phyloP scores from a whole-genome alignment of 2,113 vertebrate genomes.

The Formicarius rufipectus region DNA sequence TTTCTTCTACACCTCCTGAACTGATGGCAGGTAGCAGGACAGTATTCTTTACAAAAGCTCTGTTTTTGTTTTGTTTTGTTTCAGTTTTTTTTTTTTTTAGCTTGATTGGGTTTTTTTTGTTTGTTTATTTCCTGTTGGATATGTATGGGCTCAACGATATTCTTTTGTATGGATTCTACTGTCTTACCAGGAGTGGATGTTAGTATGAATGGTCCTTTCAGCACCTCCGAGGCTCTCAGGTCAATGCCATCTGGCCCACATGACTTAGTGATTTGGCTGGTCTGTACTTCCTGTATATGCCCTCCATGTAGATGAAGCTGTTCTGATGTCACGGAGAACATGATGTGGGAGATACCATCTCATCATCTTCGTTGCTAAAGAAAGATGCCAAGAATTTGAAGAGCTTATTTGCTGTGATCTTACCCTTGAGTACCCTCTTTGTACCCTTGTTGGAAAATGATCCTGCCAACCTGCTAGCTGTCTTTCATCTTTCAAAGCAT shows the following conservation, averaged over 20 bases:
- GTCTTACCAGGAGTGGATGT: not conserved
- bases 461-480: not conserved
- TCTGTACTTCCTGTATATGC: not conserved
- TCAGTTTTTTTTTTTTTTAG: too few relatives aligned
- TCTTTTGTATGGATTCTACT: not conserved
- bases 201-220: not conserved
- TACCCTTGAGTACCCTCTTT: not conserved
- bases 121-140: accelerated
- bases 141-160: not conserved
- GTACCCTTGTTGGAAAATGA: not conserved
- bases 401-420: not conserved
- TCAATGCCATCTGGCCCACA: not conserved
- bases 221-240: not conserved
- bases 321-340: not conserved
- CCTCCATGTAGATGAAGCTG: not conserved
- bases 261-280: not conserved
- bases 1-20: not conserved
- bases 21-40: not conserved
- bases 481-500: not conserved
- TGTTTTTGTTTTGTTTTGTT: not conserved
- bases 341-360: not conserved
- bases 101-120: too few relatives aligned
- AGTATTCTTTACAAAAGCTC: not conserved
- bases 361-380: not conserved
- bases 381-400: not conserved